Evolutionary conservation across 2,888 invertebrate genomes (phyloP), one percentile per base, ranked within the genome.

Genomic region (Lasioglossum vierecki): DNA sequence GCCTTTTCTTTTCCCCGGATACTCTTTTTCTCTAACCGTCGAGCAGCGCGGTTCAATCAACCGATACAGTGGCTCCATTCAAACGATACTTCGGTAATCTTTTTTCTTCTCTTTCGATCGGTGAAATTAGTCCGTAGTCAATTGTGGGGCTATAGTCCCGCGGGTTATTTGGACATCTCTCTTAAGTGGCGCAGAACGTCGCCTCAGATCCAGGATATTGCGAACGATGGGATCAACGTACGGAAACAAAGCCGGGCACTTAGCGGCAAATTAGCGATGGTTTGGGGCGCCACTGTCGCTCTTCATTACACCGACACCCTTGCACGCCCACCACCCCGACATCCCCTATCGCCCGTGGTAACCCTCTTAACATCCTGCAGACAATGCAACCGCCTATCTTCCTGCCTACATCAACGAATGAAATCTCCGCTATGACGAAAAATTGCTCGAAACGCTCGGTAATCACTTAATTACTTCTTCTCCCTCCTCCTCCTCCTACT

Each of bases 191-290:
- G 79, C 79, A 74, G 87, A 82, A 88, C 89, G 83, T 91, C 86
- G 86, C 84, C 86, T 88, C 88, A 86, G 86, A 88, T 88, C 82
- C 92, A 91, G 92, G 92, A 92, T 93, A 93, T 93, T 92, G 90
- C 91, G 87, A 91, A 88, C 90, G 91, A 93, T 91, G 92, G 88
- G 91, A 91, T 91, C 90, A 90, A 86, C 87, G 89, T 89, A 90
- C 88, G 89, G 91, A 93, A 93, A 93, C 91, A 93, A 93, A 92
- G 91, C 91, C 93, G 82, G 90, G 91, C 93, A 92, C 91, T 92
- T 91, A 91, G 90, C 90, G 90, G 91, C 91, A 91, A 92, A 93
- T 93, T 93, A 93, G 92, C 90, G 90, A 89, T 90, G 86, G 90
- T 85, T 77, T 79, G 80, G 89, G 88, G 89, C 86, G 88, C 88